These are phyloP conservation scores for Hippolais icterina DNA, from an alignment of 2,113 vertebrate genomes.

Conservation along the genomic window DNA sequence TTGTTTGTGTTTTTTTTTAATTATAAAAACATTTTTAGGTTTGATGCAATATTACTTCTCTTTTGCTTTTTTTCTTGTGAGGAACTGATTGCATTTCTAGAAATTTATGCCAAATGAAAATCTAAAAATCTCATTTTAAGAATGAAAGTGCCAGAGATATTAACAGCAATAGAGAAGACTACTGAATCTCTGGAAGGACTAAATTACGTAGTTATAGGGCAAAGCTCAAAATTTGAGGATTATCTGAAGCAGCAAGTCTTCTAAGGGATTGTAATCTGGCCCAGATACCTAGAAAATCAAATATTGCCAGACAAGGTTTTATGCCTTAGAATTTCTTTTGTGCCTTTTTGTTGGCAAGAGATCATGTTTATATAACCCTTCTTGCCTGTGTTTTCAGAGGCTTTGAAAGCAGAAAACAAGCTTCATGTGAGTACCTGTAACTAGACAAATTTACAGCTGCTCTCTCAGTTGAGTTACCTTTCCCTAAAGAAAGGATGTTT, in stretches of 20 bases:
- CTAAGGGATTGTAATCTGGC: not conserved
- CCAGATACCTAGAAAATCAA: not conserved
- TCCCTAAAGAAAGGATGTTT: not conserved
- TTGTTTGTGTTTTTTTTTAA: not conserved
- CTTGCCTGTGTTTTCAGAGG: not conserved
- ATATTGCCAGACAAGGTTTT: not conserved
- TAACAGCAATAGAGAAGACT: not conserved
- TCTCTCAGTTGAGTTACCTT: not conserved
- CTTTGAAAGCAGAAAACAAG: not conserved
- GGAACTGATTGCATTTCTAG: not conserved
- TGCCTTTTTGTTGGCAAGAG: not conserved
- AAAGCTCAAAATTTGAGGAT: not conserved
- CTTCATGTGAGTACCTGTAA: not conserved
- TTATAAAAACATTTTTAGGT: not conserved
- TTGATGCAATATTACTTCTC: not conserved
- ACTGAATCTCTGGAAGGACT: not conserved
- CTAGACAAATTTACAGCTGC: not conserved
- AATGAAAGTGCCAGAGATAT: not conserved
- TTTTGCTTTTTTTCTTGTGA: not conserved
- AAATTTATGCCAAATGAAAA: not conserved
- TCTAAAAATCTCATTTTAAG: not conserved
- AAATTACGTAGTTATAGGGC: not conserved
- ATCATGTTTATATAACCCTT: rapidly evolving
- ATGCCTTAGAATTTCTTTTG: not conserved
- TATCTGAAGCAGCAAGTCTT: not conserved